Conservation (phyloP, 64 coral and sea anemone genomes). For the Exaiptasia diaphana region DNA sequence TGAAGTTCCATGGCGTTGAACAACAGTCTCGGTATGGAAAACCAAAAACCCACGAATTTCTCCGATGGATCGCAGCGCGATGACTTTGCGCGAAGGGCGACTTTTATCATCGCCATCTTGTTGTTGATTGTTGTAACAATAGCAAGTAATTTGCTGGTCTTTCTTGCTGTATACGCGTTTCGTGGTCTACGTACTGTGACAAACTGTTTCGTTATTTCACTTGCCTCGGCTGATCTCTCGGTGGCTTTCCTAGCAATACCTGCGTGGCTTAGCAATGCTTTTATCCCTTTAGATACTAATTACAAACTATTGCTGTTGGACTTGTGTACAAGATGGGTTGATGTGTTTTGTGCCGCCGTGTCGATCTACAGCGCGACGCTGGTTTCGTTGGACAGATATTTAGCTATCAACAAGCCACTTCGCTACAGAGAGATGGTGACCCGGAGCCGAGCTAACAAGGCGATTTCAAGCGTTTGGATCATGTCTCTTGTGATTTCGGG, state of each 20-base stretch:
- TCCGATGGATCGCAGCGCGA: no score
- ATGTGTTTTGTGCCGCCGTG: conserved; percentile 70
- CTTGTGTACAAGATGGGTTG: conserved; percentile 68
- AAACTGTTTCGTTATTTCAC: conserved; percentile 74
- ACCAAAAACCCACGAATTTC: no score
- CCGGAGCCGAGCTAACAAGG: conserved; percentile 47
- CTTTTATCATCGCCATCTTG: conserved; percentile 45
- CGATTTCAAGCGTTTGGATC: conserved; percentile 63
- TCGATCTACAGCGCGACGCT: conserved; percentile 81
- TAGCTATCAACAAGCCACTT: conserved; percentile 68
- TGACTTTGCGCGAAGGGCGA: no score
- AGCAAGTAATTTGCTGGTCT: conserved; percentile 63
- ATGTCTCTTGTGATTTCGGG: conserved; percentile 37
- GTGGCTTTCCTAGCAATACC: conserved; percentile 81
- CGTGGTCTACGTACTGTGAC: conserved; percentile 80
- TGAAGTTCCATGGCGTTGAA: no score
- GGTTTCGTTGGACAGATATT: conserved; percentile 79
- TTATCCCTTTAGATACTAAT: conserved; percentile 29
- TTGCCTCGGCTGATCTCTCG: conserved; percentile 74
- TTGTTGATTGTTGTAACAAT: conserved; percentile 64
- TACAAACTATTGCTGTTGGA: not conserved
- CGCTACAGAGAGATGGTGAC: conserved; percentile 72
- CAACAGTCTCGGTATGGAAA: no score
- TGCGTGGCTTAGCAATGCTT: conserved; percentile 38
- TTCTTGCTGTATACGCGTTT: conserved; percentile 71